Base-by-base conservation (phyloP, 2,797 vertebrate species). In the Smutsia temminckii region DNA sequence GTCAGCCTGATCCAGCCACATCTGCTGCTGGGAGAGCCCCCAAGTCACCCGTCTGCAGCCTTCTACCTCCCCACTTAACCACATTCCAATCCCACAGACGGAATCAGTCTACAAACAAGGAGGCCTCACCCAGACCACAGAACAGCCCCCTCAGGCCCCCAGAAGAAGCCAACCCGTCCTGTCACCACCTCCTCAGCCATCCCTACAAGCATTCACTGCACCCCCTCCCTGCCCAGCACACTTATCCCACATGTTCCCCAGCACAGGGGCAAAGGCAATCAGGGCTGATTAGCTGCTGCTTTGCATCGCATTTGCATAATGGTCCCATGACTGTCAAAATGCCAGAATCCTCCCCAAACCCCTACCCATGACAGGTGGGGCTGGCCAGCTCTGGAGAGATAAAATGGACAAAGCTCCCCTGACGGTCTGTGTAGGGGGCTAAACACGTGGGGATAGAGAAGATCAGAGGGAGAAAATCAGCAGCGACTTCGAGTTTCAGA, bases 261-360 rank as follows among this genome's bases (percentile, higher is more conserved):
- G 69, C 10, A 32, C 66, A 78, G 32, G 68, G 34, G 46, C 89
- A 88, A 89, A 94, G 46, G 66, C 88, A 94, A 96, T 92, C 93
- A 88, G 81, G 27, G 69, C 55, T 94, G 69, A 77, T 96, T 85
- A 92, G 88, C 64, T 95, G 53, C 89, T 93, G 61, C 23, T 96
- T 95, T 95, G 94, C 95, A 95, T 84, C 32, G 79, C 69, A 91
- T 97, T 93, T 96, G 92, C 95, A 94, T 96, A 89, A 85, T 13
- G 6, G 10, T 55, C 57, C 16, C 49, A 21, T 1, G 49, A 92
- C 74, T 95, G 94, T 78, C 89, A 78, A 95, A 93, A 93, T 46
- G 91, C 86, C 95, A 89, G 94, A 83, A 42, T 42, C 64, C 53
- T 74, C 84, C 42, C 79, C 66, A 64, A 53, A 46, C 25, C 79